Evolutionary conservation across 2,888 invertebrate species (phyloP).

Genomic region (Patella ulyssiponensis): DNA sequence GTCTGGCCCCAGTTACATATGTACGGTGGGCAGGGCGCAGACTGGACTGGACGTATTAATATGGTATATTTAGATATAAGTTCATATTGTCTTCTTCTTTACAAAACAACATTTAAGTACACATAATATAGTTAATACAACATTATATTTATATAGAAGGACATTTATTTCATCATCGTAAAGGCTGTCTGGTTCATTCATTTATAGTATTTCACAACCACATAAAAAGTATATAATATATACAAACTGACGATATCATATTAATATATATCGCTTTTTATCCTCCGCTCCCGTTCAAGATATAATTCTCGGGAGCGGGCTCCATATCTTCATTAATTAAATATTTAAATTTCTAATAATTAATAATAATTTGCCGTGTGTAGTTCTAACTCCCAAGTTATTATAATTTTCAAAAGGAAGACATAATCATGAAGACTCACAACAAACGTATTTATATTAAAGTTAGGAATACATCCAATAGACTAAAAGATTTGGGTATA

Average conservation of each 20-base stretch:
- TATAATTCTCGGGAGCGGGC: no score
- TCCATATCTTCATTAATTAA: no score
- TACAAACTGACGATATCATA: no score
- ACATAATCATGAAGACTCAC: slow-evolving; percentile 13
- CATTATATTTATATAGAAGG: slow-evolving; percentile 11
- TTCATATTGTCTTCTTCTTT: no score
- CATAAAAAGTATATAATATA: background rate
- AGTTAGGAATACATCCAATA: background rate
- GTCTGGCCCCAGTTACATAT: no score
- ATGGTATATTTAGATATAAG: no score
- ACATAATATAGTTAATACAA: slow-evolving; percentile 8
- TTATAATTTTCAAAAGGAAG: slow-evolving; percentile 5
- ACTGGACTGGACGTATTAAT: no score
- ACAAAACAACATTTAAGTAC: slow-evolving; percentile 9
- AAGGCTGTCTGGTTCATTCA: slow-evolving; percentile 8
- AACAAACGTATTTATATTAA: background rate
- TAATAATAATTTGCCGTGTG: background rate
- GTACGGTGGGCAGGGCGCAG: no score
- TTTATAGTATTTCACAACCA: slow-evolving; percentile 9
- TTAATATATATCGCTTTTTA: no score
- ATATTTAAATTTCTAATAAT: no score
- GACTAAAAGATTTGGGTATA: background rate
- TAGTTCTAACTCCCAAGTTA: slow-evolving; percentile 11
- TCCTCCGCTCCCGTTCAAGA: no score
- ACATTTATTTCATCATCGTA: background rate